These are phyloP conservation scores for Mellilla xanthometata DNA, from an alignment of 2,888 invertebrate genomes.

Conservation along the genomic window DNA sequence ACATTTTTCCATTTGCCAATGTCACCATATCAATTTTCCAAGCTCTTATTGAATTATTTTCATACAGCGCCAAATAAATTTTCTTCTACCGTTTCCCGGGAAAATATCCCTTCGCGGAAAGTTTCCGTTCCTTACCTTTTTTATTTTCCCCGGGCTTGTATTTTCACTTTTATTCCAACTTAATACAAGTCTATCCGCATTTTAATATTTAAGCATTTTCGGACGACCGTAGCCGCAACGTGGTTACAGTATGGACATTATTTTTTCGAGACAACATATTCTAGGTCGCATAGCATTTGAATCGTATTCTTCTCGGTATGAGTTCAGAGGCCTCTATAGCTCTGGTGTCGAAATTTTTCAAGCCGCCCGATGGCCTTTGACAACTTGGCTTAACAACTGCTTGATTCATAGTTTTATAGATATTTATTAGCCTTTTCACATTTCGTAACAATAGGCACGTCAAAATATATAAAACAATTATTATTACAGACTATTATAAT, in stretches of 20 bases:
- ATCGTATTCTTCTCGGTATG: too few species aligned
- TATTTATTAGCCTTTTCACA: too few species aligned
- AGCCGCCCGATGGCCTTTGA: too few species aligned
- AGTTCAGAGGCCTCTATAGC: too few species aligned
- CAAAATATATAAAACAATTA: too few species aligned
- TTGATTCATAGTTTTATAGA: too few species aligned
- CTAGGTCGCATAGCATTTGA: too few species aligned
- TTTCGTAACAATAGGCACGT: too few species aligned
- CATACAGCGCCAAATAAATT: not conserved
- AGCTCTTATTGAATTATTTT: conserved; percentile 2
- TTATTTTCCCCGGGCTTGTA: conserved; percentile 5
- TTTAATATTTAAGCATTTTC: conserved; percentile 27
- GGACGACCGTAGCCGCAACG: conserved; percentile 12
- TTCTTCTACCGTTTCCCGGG: conserved; percentile 1
- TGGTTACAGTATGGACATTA: conserved; percentile 3
- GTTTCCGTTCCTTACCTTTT: conserved; percentile 5
- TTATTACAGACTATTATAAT: too few species aligned
- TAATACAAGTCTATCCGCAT: conserved; percentile 21
- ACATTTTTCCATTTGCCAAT: too few species aligned
- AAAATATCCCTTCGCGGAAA: not conserved
- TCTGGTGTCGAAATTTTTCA: too few species aligned
- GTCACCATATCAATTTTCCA: not conserved
- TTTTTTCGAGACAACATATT: not conserved
- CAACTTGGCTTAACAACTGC: too few species aligned
- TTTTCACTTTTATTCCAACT: conserved; percentile 20